Evolutionary conservation across 2,888 invertebrate species (phyloP).

Genomic region (Dryobota labecula): DNA sequence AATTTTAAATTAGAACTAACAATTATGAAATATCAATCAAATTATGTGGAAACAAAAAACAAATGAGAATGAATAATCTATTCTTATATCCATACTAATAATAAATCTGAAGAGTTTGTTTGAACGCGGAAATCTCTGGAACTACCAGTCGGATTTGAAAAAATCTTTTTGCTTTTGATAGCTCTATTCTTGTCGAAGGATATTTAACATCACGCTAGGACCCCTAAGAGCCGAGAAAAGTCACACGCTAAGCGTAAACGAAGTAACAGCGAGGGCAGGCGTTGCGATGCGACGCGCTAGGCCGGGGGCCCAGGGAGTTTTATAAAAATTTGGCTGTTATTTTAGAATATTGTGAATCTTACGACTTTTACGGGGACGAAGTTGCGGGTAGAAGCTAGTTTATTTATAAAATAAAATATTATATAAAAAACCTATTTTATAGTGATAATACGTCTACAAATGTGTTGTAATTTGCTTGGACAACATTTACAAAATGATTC

Average conservation of each 20-base stretch:
- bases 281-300: neutral
- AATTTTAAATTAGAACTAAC: neutral
- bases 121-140: too few species aligned
- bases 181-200: too few species aligned
- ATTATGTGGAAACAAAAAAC: neutral
- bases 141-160: too few species aligned
- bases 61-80: neutral
- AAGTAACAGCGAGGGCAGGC: too few species aligned
- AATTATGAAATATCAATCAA: neutral
- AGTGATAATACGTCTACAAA: neutral
- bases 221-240: too few species aligned
- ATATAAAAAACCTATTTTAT: neutral
- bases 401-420: too few species aligned
- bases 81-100: too few species aligned
- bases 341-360: neutral
- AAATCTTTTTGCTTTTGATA: too few species aligned
- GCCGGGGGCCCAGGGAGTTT: neutral
- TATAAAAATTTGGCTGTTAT: neutral
- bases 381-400: too few species aligned
- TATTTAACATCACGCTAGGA: too few species aligned
- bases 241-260: too few species aligned
- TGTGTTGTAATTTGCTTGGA: neutral
- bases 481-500: constrained; percentile 18
- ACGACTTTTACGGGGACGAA: neutral
- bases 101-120: too few species aligned